These are phyloP conservation scores for Ischnus inquisitorius DNA, from an alignment of 2,888 invertebrate species.

Conservation along the genomic window DNA sequence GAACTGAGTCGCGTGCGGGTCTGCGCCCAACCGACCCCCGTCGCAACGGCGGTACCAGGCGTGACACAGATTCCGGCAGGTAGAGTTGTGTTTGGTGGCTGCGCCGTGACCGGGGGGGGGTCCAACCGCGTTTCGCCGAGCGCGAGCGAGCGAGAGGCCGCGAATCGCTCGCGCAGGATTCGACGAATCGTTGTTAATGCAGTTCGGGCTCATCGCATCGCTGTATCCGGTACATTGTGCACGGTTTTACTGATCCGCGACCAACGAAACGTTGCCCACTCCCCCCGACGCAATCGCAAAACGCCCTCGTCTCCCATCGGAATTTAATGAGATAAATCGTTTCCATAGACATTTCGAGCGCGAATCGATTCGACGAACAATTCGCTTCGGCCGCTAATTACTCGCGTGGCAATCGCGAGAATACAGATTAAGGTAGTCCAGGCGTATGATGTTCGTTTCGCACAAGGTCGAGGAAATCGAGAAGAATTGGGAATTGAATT, in stretches of 20 bases:
- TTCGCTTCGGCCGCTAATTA: too few relatives aligned
- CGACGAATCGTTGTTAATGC: conserved; percentile 66
- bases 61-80: conserved; percentile 78
- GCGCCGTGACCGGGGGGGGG: conserved; percentile 74
- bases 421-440: too few relatives aligned
- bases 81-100: conserved; percentile 70
- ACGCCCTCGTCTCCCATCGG: too few relatives aligned
- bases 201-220: conserved; percentile 45
- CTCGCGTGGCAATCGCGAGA: too few relatives aligned
- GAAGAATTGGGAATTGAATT: too few relatives aligned
- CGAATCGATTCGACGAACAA: too few relatives aligned
- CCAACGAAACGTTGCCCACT: too few relatives aligned
- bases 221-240: conserved; percentile 6
- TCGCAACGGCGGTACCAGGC: conserved; percentile 71
- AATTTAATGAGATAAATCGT: neutral
- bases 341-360: too few relatives aligned
- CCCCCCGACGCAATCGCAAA: too few relatives aligned
- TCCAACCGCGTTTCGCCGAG: conserved; percentile 55
- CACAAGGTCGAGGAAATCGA: too few relatives aligned
- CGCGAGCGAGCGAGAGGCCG: conserved; percentile 29
- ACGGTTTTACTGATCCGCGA: neutral
- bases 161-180: conserved; percentile 59
- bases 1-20: conserved; percentile 70
- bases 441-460: too few relatives aligned
- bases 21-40: conserved; percentile 67